Conservation (phyloP, 1,140 invertebrate species). For the Carposina sasakii region DNA sequence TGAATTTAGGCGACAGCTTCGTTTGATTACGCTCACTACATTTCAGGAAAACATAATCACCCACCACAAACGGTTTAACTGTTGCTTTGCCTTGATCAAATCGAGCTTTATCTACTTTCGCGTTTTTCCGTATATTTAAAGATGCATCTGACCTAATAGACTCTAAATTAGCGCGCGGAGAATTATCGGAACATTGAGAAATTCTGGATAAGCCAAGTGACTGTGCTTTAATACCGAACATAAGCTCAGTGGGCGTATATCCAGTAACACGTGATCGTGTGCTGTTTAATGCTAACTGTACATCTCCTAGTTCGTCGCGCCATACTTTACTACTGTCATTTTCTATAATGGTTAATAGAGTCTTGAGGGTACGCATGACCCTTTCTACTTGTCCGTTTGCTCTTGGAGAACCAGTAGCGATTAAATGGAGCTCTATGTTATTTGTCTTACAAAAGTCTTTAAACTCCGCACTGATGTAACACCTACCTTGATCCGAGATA, state of each 20-base stretch:
- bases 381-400: conserved; percentile 35
- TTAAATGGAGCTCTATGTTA: conserved; percentile 34
- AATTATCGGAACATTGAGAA: background rate
- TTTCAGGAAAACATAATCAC: conserved; percentile 29
- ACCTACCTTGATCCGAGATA: conserved; percentile 34
- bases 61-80: conserved; percentile 21
- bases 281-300: conserved; percentile 35
- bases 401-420: conserved; percentile 32
- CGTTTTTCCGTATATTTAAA: conserved; percentile 21
- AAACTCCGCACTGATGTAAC: conserved; percentile 24
- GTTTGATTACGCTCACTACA: conserved; percentile 23
- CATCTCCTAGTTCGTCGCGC: conserved; percentile 27
- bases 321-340: conserved; percentile 28
- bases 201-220: conserved; percentile 26
- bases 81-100: conserved; percentile 25
- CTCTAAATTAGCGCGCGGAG: conserved; percentile 18
- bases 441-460: conserved; percentile 24
- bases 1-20: conserved; percentile 27
- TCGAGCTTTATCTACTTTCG: conserved; percentile 11
- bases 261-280: conserved; percentile 25
- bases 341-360: conserved; percentile 23
- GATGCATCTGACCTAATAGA: conserved; percentile 15
- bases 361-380: conserved; percentile 30
- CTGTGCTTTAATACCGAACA: conserved; percentile 26
- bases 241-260: conserved; percentile 28